These are phyloP conservation scores for Zalophus californianus DNA, from an alignment of 2,797 vertebrate genomes.

Conservation along the genomic window DNA sequence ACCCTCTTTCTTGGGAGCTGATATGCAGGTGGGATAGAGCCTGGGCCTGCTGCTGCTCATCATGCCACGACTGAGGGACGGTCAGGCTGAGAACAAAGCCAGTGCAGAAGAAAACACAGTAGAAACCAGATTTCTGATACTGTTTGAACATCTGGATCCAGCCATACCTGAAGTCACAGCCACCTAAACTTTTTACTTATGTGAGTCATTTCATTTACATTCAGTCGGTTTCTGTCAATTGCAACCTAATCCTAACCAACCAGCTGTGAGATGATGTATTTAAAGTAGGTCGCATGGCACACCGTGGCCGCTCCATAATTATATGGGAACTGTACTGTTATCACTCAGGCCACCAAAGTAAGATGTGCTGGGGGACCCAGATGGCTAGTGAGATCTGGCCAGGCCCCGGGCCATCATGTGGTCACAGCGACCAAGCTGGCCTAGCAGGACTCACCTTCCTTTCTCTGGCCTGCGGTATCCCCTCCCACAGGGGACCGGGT, in stretches of 20 bases:
- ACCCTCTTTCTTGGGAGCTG: neutral
- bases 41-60: neutral
- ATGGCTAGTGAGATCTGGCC: neutral
- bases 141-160: neutral
- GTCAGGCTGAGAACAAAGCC: neutral
- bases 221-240: neutral
- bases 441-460: slow-evolving; percentile 74
- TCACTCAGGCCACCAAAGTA: neutral
- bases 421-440: neutral
- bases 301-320: neutral
- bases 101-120: neutral
- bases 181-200: neutral
- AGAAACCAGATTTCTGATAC: neutral
- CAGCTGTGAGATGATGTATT: neutral
- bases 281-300: neutral
- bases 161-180: neutral
- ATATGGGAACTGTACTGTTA: neutral
- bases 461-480: slow-evolving; percentile 56
- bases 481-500: slow-evolving; percentile 39
- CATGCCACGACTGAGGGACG: neutral
- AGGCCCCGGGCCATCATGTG: neutral
- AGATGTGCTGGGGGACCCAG: neutral
- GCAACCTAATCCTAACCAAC: neutral
- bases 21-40: neutral
- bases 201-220: neutral